Conservation (phyloP, 2,888 invertebrate genomes). For the Gerris lacustris region DNA sequence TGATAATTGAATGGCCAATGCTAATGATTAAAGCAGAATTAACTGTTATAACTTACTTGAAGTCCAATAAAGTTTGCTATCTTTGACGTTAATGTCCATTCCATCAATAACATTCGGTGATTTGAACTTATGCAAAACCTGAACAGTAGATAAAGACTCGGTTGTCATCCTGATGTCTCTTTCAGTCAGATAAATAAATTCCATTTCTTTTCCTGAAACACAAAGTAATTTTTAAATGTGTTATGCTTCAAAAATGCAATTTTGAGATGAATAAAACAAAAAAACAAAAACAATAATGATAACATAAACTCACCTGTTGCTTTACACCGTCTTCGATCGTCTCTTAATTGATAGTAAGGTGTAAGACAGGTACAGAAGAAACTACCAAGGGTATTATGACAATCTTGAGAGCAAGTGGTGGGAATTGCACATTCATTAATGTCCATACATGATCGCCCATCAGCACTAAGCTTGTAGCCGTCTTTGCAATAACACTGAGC, state of each 20-base stretch:
- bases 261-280: neutral
- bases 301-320: conserved; percentile 36
- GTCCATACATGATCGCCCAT: conserved; percentile 50
- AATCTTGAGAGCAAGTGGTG: conserved; percentile 52
- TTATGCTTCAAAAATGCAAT: too few relatives aligned
- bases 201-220: conserved; percentile 34
- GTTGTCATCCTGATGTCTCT: conserved; percentile 35
- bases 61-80: conserved; percentile 42
- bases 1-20: too few relatives aligned
- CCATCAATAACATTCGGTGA: conserved; percentile 36
- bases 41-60: conserved; percentile 32
- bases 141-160: conserved; percentile 29
- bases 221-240: neutral
- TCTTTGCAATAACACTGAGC: conserved; percentile 50
- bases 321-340: conserved; percentile 32
- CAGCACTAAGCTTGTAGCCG: conserved; percentile 46
- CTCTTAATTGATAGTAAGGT: conserved; percentile 43
- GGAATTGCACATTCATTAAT: conserved; percentile 55
- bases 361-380: conserved; percentile 48
- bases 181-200: conserved; percentile 34
- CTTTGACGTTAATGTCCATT: conserved; percentile 42
- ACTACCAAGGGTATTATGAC: conserved; percentile 45
- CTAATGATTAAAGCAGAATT: too few relatives aligned
- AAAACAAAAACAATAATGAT: neutral
- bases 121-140: conserved; percentile 30